These are phyloP conservation scores for Leptopilina myrica DNA, from an alignment of 2,888 invertebrate species.

Conservation along the genomic window DNA sequence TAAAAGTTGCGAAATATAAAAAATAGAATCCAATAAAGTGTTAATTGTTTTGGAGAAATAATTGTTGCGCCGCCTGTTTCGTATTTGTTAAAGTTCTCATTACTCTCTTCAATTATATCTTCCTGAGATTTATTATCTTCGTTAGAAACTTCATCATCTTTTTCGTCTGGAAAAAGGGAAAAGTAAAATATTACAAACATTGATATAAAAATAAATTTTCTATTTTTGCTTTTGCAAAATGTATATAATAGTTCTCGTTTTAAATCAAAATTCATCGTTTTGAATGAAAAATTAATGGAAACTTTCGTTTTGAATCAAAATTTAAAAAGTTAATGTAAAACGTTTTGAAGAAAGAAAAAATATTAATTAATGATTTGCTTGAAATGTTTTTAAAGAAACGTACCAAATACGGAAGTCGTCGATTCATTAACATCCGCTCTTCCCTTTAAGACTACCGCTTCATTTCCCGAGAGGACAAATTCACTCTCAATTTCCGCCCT, in stretches of 20 bases:
- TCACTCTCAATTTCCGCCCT: constrained; percentile 1
- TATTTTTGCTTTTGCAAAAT: too few relatives aligned
- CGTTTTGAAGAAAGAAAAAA: background rate
- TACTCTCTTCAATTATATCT: background rate
- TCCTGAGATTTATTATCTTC: background rate
- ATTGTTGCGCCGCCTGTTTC: background rate
- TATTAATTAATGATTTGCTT: too few relatives aligned
- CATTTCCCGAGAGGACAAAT: constrained; percentile 50
- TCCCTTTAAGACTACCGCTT: constrained; percentile 54
- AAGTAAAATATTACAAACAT: too few relatives aligned
- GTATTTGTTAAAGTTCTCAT: background rate
- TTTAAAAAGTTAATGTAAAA: background rate
- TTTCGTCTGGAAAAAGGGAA: background rate
- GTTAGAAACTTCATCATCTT: background rate
- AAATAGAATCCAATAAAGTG: background rate
- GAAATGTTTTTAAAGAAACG: too few relatives aligned
- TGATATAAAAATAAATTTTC: too few relatives aligned
- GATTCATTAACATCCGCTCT: background rate
- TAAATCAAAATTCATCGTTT: background rate
- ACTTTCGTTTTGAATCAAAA: too few relatives aligned
- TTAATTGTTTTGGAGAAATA: background rate
- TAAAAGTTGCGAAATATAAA: background rate
- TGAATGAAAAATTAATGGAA: too few relatives aligned
- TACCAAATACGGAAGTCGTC: background rate
- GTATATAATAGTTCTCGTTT: too few relatives aligned